These are phyloP conservation scores for Empidonax alnorum DNA, from an alignment of 2,113 vertebrate species.

Conservation along the genomic window DNA sequence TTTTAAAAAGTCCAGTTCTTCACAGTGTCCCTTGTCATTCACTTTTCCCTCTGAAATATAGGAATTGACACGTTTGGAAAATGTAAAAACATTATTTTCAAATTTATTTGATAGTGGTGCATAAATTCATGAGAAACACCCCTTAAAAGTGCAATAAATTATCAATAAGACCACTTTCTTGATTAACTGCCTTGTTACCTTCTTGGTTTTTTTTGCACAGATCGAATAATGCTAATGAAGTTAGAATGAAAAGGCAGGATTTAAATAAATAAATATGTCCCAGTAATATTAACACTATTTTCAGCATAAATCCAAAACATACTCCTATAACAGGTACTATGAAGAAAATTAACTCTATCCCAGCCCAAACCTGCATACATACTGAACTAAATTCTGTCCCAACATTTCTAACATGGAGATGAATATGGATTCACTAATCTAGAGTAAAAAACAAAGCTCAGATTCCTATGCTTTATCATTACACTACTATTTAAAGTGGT, in stretches of 20 bases:
- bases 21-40: background rate
- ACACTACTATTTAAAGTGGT: background rate
- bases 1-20: too few species aligned
- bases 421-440: background rate
- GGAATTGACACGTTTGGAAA: background rate
- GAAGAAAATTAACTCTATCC: background rate
- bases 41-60: background rate
- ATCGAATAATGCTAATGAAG: background rate
- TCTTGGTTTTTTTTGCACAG: background rate
- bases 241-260: background rate
- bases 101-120: background rate
- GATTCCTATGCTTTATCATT: background rate
- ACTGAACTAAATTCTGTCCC: background rate
- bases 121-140: background rate
- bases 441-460: background rate
- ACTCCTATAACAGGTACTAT: background rate
- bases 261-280: background rate
- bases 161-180: background rate
- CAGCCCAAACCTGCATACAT: background rate
- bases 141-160: background rate
- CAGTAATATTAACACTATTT: background rate
- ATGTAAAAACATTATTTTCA: background rate
- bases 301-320: background rate
- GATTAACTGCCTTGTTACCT: background rate
- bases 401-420: background rate